These are phyloP conservation scores for Acrossocheilus fasciatus DNA, from an alignment of 2,797 vertebrate genomes.

Conservation along the genomic window DNA sequence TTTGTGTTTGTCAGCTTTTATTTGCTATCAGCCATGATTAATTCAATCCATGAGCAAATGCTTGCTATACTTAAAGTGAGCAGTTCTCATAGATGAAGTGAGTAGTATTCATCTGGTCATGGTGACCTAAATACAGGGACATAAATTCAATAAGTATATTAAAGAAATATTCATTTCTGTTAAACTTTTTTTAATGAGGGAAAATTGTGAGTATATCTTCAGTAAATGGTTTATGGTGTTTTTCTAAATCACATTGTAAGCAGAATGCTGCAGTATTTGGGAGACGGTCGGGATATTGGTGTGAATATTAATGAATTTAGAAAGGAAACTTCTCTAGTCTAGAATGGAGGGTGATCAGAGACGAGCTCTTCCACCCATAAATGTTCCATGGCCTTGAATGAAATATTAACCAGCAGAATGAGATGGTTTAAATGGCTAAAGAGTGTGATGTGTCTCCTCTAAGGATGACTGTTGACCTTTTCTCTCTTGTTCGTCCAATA, in stretches of 20 bases:
- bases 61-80: neutral
- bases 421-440: slow-evolving; percentile 4
- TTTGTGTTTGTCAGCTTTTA: neutral
- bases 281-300: neutral
- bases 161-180: neutral
- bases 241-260: neutral
- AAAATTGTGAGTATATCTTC: neutral
- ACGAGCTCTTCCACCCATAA: slow-evolving; percentile 1
- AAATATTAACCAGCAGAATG: slow-evolving; percentile 32
- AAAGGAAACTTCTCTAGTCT: slow-evolving; percentile 25
- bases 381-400: slow-evolving; percentile 32
- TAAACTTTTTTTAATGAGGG: neutral
- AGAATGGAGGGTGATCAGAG: slow-evolving; percentile 16
- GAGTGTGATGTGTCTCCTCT: slow-evolving; percentile 8
- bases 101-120: neutral
- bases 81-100: neutral
- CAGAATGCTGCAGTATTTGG: slow-evolving; percentile 1
- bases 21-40: neutral
- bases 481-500: slow-evolving; percentile 18
- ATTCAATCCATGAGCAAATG: neutral
- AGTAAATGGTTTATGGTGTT: neutral
- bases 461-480: slow-evolving; percentile 23
- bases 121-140: neutral
- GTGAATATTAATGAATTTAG: slow-evolving; percentile 12
- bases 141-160: too few relatives aligned